Percentiles rank a stretch among this genome's conserved stretches.
Conservation (phyloP, 53 echinoderm and acorn worm genomes). For the Luidia sarsii region DNA sequence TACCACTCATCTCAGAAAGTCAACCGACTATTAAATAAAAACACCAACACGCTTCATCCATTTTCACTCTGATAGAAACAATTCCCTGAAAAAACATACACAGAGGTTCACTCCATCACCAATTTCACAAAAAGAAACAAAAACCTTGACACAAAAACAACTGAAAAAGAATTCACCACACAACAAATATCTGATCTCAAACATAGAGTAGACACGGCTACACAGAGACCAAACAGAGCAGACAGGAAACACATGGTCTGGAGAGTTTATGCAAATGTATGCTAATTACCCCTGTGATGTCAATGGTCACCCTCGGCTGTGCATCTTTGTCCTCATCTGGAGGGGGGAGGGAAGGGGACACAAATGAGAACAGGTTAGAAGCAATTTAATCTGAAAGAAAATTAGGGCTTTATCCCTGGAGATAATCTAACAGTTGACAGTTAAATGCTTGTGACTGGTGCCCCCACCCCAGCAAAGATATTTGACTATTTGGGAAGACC, state of each 20-base stretch:
- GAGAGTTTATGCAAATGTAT: conserved; percentile 50
- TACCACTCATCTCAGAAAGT: no score
- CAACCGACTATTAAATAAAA: not conserved
- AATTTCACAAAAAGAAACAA: not conserved
- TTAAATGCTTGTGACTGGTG: no score
- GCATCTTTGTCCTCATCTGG: conserved; percentile 16
- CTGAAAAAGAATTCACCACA: not conserved
- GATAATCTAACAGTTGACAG: no score
- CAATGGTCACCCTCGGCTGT: conserved; percentile 62
- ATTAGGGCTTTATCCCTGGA: no score
- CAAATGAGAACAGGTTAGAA: no score
- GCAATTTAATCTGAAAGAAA: no score
- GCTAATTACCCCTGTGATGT: conserved; percentile 85
- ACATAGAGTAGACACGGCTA: not conserved
- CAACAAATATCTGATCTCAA: not conserved
- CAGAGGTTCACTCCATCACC: no score
- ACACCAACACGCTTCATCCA: not conserved
- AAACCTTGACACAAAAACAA: not conserved
- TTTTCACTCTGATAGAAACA: no score
- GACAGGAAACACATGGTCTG: not conserved
- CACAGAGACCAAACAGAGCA: not conserved
- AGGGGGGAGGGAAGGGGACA: not conserved
- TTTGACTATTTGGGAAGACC: no score
- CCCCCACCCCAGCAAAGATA: no score
- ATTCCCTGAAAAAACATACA: no score